Percentiles rank a stretch among this genome's conserved stretches.
These are phyloP conservation scores for Protodeltote pygarga DNA, from an alignment of 2,888 invertebrate species.

Conservation along the genomic window DNA sequence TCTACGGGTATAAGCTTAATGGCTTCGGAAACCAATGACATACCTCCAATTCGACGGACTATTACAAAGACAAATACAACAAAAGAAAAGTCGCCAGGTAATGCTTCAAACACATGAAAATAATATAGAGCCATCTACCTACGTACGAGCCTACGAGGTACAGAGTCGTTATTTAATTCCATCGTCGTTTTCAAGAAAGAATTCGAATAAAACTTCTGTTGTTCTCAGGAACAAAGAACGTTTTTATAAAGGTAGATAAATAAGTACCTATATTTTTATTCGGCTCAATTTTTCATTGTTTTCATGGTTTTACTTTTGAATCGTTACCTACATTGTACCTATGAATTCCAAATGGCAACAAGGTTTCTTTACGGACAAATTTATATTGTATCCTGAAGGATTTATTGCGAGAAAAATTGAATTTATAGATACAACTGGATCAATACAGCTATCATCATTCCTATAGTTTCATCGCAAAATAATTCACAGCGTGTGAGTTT, in stretches of 20 bases:
- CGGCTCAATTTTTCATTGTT: slow-evolving; percentile 16
- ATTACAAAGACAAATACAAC: slow-evolving; percentile 35
- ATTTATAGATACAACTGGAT: background rate
- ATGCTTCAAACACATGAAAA: slow-evolving; percentile 32
- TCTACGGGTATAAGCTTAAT: slow-evolving; percentile 35
- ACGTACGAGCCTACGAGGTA: background rate
- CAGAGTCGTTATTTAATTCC: slow-evolving; percentile 46
- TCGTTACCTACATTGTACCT: no score
- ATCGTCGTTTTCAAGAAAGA: slow-evolving; percentile 31
- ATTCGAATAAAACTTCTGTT: slow-evolving; percentile 38
- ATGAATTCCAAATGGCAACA: no score
- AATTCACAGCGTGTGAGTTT: slow-evolving; percentile 29
- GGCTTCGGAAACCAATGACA: slow-evolving; percentile 33
- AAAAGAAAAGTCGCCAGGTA: slow-evolving; percentile 25
- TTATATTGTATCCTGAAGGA: no score
- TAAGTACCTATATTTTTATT: slow-evolving; percentile 17
- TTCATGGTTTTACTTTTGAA: slow-evolving; percentile 5
- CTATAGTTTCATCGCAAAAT: slow-evolving; percentile 20
- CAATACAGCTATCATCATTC: slow-evolving; percentile 17
- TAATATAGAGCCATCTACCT: slow-evolving; percentile 7
- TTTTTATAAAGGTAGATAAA: no score
- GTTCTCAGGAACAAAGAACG: slow-evolving; percentile 24
- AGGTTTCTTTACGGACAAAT: no score
- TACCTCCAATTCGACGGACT: slow-evolving; percentile 12
- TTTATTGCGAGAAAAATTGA: no score